Conservation (phyloP, 2,113 vertebrate genomes). For the Oncorhynchus tshawytscha region DNA sequence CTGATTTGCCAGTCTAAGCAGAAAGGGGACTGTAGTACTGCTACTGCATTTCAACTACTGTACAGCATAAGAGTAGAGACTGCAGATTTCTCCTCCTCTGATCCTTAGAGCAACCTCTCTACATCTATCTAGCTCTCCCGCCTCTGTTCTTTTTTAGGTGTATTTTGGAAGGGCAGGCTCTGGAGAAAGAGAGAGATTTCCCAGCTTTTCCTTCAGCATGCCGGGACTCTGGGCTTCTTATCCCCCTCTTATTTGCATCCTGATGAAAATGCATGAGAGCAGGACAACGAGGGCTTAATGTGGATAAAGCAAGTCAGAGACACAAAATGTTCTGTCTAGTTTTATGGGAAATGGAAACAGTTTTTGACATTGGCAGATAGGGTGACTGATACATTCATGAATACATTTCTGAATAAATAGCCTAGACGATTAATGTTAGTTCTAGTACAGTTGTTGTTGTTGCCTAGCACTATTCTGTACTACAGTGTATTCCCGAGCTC, state of each 20-base stretch:
- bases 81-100: conserved; percentile 32
- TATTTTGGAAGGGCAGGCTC: conserved; percentile 62
- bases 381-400: conserved; percentile 57
- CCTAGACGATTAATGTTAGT: not conserved
- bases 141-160: conserved; percentile 22
- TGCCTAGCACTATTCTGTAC: no score
- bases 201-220: conserved; percentile 68
- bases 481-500: conserved; percentile 12
- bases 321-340: conserved; percentile 70
- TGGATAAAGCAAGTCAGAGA: conserved; percentile 70
- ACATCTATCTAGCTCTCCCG: conserved; percentile 8
- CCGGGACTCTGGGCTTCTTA: conserved; percentile 71
- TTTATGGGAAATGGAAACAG: conserved; percentile 59
- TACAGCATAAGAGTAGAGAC: conserved; percentile 11
- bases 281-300: conserved; percentile 72
- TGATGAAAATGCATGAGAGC: conserved; percentile 82
- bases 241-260: conserved; percentile 80
- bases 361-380: conserved; percentile 57
- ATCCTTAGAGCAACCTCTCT: conserved; percentile 59
- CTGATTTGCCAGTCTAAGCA: not conserved
- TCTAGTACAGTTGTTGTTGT: no score
- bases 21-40: not conserved
- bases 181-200: conserved; percentile 28
- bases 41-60: not conserved
- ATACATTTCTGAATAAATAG: conserved; percentile 3